Evolutionary conservation across 2,113 vertebrate species (phyloP).

Genomic region (Mionectes macconnelli): DNA sequence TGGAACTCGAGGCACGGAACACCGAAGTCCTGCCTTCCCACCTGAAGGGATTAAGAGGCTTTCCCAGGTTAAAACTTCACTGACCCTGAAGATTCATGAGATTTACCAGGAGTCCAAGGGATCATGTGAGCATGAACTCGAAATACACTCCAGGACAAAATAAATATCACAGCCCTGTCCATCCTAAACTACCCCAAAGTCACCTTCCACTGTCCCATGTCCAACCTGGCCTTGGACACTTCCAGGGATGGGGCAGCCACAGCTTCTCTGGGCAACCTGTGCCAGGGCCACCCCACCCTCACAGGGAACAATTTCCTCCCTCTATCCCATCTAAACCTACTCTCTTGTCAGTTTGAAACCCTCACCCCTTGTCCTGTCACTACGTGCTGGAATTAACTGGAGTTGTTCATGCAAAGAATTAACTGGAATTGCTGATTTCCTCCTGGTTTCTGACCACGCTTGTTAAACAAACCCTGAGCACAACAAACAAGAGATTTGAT

Average conservation of each 20-base stretch:
- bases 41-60: not conserved
- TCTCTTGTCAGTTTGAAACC: not conserved
- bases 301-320: not conserved
- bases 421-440: not conserved
- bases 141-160: not conserved
- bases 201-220: accelerated
- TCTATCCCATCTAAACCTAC: no score
- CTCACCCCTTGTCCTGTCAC: not conserved
- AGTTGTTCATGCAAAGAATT: accelerated
- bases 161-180: not conserved
- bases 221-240: not conserved
- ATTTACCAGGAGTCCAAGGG: not conserved
- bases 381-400: not conserved
- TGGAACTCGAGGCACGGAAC: not conserved
- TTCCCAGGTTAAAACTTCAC: not conserved
- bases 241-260: not conserved
- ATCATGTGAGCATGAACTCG: not conserved
- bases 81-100: not conserved
- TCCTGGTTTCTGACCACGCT: not conserved
- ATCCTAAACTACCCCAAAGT: not conserved
- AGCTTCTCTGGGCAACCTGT: not conserved
- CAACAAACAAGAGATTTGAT: not conserved
- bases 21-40: not conserved
- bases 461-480: no score
- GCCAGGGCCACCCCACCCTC: not conserved